These are phyloP conservation scores for Hydrophis major DNA, from an alignment of 2,797 vertebrate genomes.

Conservation along the genomic window DNA sequence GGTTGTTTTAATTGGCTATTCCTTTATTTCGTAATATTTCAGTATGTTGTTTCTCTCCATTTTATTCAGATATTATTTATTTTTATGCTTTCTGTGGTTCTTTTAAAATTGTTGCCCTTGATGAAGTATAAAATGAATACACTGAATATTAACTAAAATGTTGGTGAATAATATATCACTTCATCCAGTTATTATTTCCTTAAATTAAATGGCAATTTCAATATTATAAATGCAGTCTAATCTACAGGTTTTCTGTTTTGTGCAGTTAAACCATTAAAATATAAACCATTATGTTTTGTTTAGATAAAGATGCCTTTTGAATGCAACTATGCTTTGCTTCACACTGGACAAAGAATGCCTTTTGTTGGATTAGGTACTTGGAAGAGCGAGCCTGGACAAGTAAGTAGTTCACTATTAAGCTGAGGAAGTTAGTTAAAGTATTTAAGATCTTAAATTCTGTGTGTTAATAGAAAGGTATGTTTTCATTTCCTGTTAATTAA, in stretches of 20 bases:
- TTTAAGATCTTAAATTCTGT: neutral
- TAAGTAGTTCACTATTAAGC: conserved; percentile 56
- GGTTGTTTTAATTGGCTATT: neutral
- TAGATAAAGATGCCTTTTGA: conserved; percentile 78
- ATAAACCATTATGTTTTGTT: conserved; percentile 34
- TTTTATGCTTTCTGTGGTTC: neutral
- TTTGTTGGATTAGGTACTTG: conserved; percentile 93
- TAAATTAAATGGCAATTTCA: neutral
- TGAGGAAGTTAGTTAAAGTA: neutral
- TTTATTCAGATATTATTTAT: neutral
- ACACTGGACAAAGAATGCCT: conserved; percentile 92
- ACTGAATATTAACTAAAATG: neutral
- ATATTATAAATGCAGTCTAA: neutral
- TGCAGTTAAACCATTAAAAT: neutral
- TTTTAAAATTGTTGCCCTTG: neutral
- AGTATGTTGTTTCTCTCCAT: neutral
- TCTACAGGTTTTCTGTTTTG: neutral
- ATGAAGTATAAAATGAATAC: neutral
- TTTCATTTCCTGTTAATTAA: neutral
- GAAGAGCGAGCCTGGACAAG: conserved; percentile 92
- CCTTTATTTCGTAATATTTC: neutral
- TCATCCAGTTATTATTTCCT: neutral
- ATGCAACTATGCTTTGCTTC: conserved; percentile 73
- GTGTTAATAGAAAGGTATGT: neutral
- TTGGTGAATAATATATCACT: neutral